Conservation (phyloP, 2,113 vertebrate species). For the Macroglossus sobrinus region DNA sequence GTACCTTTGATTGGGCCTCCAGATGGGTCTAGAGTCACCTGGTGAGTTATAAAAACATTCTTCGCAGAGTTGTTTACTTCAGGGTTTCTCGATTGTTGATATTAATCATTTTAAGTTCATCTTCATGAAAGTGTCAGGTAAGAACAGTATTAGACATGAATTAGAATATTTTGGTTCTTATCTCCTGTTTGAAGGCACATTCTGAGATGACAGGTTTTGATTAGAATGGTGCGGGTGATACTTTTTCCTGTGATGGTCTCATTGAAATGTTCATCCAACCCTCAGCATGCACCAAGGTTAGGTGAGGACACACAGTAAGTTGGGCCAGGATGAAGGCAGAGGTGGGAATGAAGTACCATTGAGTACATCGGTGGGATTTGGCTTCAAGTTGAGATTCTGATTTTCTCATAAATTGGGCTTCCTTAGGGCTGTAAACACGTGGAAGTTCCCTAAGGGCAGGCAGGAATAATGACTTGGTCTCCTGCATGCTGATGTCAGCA, state of each 20-base stretch:
- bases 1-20: background rate
- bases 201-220: background rate
- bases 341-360: background rate
- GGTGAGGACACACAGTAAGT: background rate
- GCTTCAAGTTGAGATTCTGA: background rate
- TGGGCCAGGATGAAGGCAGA: background rate
- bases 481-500: background rate
- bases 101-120: background rate
- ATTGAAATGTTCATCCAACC: background rate
- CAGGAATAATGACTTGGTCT: no score
- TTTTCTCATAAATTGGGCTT: background rate
- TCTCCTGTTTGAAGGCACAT: background rate
- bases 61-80: background rate
- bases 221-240: background rate
- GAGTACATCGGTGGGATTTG: background rate
- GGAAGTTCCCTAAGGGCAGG: background rate
- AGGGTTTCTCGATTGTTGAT: background rate
- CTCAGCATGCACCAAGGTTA: background rate
- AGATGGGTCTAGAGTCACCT: background rate
- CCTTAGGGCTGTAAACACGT: fast-evolving
- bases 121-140: background rate
- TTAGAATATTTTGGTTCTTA: background rate
- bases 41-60: background rate
- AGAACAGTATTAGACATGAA: background rate
- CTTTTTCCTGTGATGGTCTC: background rate